These are phyloP conservation scores for Trichopria drosophilae DNA, from an alignment of 2,888 invertebrate species.

Conservation along the genomic window DNA sequence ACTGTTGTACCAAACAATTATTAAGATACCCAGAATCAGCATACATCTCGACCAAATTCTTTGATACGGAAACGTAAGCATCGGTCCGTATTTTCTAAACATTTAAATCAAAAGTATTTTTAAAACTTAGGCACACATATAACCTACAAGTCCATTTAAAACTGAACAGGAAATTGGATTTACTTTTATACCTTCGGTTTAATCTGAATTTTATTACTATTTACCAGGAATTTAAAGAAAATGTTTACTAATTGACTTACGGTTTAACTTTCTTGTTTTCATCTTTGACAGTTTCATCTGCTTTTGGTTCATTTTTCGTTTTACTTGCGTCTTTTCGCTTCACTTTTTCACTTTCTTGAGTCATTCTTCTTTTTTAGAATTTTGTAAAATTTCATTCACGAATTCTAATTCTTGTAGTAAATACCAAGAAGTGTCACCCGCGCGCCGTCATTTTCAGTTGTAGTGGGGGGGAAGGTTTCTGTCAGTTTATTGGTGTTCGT, in stretches of 20 bases:
- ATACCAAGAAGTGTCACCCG: too few relatives aligned
- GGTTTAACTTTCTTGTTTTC: constrained; percentile 32
- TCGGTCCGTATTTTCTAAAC: constrained; percentile 58
- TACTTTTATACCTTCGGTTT: neutral
- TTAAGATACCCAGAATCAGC: constrained; percentile 54
- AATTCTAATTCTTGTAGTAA: too few relatives aligned
- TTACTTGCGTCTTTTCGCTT: constrained; percentile 40
- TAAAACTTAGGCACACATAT: neutral
- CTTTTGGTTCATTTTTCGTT: too few relatives aligned
- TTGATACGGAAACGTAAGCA: constrained; percentile 57
- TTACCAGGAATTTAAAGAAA: neutral
- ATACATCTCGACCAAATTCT: constrained; percentile 59
- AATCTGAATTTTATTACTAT: neutral
- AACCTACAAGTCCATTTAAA: neutral
- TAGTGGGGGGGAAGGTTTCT: too few relatives aligned
- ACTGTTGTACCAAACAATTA: constrained; percentile 67
- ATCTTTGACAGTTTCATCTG: constrained; percentile 22
- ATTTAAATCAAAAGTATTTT: constrained; percentile 7
- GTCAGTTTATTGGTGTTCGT: too few relatives aligned
- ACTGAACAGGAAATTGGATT: neutral
- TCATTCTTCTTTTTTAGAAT: constrained; percentile 43
- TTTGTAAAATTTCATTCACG: too few relatives aligned
- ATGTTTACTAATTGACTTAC: constrained; percentile 29
- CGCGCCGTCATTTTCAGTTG: too few relatives aligned
- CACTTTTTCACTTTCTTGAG: constrained; percentile 40